Evolutionary conservation across 2,888 invertebrate species (phyloP), one percentile per base, ranked within the genome.

Genomic region (Phanerotoma sp.): DNA sequence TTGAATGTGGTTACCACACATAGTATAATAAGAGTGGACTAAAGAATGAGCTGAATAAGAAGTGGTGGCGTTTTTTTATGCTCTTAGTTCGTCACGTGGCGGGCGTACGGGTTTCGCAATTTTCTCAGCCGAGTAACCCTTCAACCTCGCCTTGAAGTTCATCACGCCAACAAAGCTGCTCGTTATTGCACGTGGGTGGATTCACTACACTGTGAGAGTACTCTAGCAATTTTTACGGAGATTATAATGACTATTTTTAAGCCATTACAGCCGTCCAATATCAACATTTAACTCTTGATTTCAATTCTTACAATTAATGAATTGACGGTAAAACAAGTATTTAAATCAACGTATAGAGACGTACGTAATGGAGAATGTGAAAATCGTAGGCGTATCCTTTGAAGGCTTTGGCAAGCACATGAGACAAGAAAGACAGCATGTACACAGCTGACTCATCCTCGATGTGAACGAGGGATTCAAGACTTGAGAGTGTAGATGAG

Each of bases 61-160:
- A 20, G 16, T 16, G 20, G 11, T 20, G 7, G 11, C 18, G 20
- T 18, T 38, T 20, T 38, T 38, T 38, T 38, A 18, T 38, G 37
- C 45, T 45, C 28, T 45, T 37, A 28, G 11, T 15, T 49, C 40
- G 32, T 49, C 42, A 42, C 42, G 35, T 51, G 42, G 51, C 28
- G 21, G 5, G 22, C 5, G 16, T 6, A 32, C 20, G 33, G 13
- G 15, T 18, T 38, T 38, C 18, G 52, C 32, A 22, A 52, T 52
- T 52, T 52, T 52, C 46, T 21, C 46, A 52, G 32, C 38, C 52
- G 38, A 46, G 40, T 52, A 46, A 52, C 46, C 46, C 40, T 30
- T 52, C 52, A 52, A 52, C 52, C 37, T 51, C 40, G 33, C 5
- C 20, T 50, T 50, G 41, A 50, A 38, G 47, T 37, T 47, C 35